These are phyloP conservation scores for Alsophila aescularia DNA, from an alignment of 2,888 invertebrate genomes.

Conservation along the genomic window DNA sequence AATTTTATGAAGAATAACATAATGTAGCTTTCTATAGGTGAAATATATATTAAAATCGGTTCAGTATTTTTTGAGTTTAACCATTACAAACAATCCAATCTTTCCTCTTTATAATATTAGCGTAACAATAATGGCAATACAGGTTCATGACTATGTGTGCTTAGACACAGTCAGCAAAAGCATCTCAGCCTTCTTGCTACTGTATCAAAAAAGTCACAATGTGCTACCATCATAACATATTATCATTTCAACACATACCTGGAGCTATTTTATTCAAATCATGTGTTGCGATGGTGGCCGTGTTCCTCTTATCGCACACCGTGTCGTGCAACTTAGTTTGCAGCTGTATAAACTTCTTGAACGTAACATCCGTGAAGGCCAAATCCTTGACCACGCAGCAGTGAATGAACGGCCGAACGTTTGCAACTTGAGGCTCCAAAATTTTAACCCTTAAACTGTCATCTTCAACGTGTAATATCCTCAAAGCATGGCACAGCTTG, in stretches of 20 bases:
- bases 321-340: conserved; percentile 91
- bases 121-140: too few species aligned
- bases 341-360: conserved; percentile 91
- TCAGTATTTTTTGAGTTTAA: too few species aligned
- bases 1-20: too few species aligned
- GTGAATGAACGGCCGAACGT: conserved; percentile 88
- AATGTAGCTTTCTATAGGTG: too few species aligned
- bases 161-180: too few species aligned
- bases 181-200: too few species aligned
- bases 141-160: too few species aligned
- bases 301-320: conserved; percentile 90
- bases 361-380: conserved; percentile 85
- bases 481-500: conserved; percentile 70
- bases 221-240: too few species aligned
- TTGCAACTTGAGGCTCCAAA: conserved; percentile 82
- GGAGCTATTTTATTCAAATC: conserved; percentile 87
- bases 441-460: conserved; percentile 78
- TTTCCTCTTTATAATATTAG: too few species aligned
- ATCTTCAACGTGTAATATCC: conserved; percentile 79
- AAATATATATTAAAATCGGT: too few species aligned
- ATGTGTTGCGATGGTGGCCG: conserved; percentile 93
- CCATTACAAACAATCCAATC: too few species aligned
- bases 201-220: too few species aligned
- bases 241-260: conserved; percentile 58
- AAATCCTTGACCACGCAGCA: conserved; percentile 89